Percentiles rank a stretch among this genome's conserved stretches.
Evolutionary conservation across 2,113 vertebrate genomes (phyloP).

Genomic region (Thunnus thynnus): DNA sequence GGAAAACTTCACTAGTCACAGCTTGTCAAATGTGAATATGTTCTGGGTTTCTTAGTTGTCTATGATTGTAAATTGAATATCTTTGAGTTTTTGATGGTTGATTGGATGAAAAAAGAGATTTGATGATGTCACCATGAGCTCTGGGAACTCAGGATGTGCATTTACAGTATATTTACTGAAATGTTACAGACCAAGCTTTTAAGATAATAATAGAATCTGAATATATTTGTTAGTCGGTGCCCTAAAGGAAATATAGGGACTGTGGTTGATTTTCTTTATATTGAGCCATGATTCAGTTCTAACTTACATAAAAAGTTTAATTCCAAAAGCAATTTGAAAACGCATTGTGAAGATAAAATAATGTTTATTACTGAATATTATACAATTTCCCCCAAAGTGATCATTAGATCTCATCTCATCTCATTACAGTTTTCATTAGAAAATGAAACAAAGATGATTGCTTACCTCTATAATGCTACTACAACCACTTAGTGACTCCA

Average conservation of each 20-base stretch:
- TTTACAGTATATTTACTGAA: no score
- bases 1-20: no score
- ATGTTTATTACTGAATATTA: slow-evolving; percentile 36
- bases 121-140: background rate
- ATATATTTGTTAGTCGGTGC: background rate
- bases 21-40: no score
- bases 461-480: slow-evolving; percentile 2
- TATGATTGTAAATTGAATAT: background rate
- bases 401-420: slow-evolving; percentile 41
- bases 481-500: background rate
- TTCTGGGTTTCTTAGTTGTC: no score
- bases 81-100: background rate
- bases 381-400: slow-evolving; percentile 23
- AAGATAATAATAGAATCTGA: background rate
- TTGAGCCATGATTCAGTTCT: background rate
- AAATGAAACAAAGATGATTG: slow-evolving; percentile 31
- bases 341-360: slow-evolving; percentile 25
- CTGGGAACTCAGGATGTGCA: no score
- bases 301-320: slow-evolving; percentile 27
- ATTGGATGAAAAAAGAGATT: background rate
- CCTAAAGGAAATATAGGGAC: background rate
- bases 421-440: slow-evolving; percentile 34
- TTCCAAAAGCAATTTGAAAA: slow-evolving; percentile 29
- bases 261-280: background rate
- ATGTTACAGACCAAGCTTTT: no score